Base-by-base conservation (phyloP, 1,140 invertebrate genomes). In the Cydia pomonella region DNA sequence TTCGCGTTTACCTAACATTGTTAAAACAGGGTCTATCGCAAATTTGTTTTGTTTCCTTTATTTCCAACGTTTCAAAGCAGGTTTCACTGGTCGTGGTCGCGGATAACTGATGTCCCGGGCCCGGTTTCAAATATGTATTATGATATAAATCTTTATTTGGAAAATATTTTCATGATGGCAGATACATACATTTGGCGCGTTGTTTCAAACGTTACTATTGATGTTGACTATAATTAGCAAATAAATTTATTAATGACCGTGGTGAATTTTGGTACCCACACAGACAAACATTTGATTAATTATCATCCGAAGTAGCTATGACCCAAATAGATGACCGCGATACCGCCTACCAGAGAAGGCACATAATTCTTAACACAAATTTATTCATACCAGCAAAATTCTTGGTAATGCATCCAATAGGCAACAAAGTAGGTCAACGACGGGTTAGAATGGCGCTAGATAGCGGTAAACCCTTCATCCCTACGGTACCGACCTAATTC, bases 321-420 rank as follows among this genome's bases (percentile, higher is more conserved):
- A 50, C 47, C 47, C 16, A 50, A n/a, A 50, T 50, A 50, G 47
- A 16, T 50, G 47, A 50, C 16, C 47, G 47, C 2, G 50, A 21
- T 59, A n/a, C 47, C 12, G 41, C 41, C 9, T 44, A 44, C n/a
- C n/a, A 21, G 6, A 10, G n/a, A 59, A 59, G 50, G 50, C 16
- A 59, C 7, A 21, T 59, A n/a, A 59, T 21, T 59, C 16, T n/a
- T 59, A 59, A 21, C 16, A 59, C 7, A 59, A 59, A 59, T 59
- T 59, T 59, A 59, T 59, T 59, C 50, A 59, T 59, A 59, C 50
- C n/a, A 59, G 50, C 50, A 10, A 59, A 23, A 21, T 59, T 59
- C 50, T 23, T 21, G 18, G 50, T 50, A 50, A 50, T 59, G 18
- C 50, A 59, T 59, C 9, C n/a, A 50, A 50, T 16, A 50, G 41